Percentiles rank a stretch among this genome's conserved stretches.
phyloP scores from a whole-genome alignment of 2,113 vertebrate genomes.

The Siphamia tubifer region DNA sequence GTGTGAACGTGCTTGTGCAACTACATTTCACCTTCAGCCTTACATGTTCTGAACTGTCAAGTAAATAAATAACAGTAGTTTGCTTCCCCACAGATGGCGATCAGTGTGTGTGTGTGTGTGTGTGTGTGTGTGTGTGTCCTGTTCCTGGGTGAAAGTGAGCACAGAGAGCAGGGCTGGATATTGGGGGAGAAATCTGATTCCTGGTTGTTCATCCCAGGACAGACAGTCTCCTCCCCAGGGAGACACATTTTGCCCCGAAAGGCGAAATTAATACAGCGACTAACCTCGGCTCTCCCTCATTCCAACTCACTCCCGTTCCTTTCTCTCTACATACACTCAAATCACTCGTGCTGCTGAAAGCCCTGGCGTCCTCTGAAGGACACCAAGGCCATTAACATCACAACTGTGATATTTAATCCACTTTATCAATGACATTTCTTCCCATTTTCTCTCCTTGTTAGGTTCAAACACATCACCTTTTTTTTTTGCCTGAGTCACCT shows the following conservation, averaged over 20 bases:
- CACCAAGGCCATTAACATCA: background rate
- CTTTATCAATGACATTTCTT: background rate
- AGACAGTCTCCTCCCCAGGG: constrained; percentile 62
- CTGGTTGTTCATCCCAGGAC: constrained; percentile 57
- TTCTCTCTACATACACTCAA: background rate
- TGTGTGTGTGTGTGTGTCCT: background rate
- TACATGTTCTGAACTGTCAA: constrained; percentile 4
- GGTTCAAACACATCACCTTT: background rate
- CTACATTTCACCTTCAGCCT: constrained; percentile 16
- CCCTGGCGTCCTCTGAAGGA: constrained; percentile 25
- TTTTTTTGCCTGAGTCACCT: background rate
- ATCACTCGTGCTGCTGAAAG: background rate
- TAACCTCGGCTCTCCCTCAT: constrained; percentile 56
- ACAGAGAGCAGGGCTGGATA: constrained; percentile 36
- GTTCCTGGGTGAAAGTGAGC: constrained; percentile 36
- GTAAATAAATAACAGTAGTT: constrained; percentile 31
- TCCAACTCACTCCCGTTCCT: constrained; percentile 6
- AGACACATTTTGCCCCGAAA: constrained; percentile 76
- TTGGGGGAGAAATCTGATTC: constrained; percentile 67
- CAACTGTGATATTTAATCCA: background rate
- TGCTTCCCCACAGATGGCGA: background rate
- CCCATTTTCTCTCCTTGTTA: background rate
- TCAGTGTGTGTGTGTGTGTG: constrained; percentile 5
- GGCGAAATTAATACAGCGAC: constrained; percentile 79
- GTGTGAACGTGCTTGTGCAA: background rate